Percentiles rank a stretch among this genome's conserved stretches.
phyloP scores from a whole-genome alignment of 2,113 vertebrate species.

The Hemiscyllium ocellatum region DNA sequence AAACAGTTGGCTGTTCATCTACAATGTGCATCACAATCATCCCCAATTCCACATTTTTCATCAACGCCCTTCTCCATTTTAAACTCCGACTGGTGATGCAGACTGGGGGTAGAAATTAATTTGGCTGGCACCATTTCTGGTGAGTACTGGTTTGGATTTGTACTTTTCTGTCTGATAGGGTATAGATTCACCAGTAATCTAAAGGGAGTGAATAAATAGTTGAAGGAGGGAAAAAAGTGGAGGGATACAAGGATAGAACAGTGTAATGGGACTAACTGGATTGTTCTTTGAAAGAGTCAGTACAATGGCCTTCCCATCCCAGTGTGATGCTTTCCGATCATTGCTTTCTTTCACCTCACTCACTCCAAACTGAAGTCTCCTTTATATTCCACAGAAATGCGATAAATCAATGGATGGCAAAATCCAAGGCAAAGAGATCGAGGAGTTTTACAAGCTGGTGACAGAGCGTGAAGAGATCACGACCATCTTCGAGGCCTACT shows the following conservation, averaged over 20 bases:
- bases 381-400: constrained; percentile 66
- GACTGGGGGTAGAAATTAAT: not conserved
- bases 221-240: too few relatives aligned
- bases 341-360: not conserved
- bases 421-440: constrained; percentile 84
- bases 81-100: not conserved
- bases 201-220: not conserved
- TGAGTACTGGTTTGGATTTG: not conserved
- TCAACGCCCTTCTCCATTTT: not conserved
- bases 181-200: not conserved
- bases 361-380: not conserved
- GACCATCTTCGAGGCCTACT: constrained; percentile 60
- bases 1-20: not conserved
- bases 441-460: constrained; percentile 79
- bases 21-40: not conserved
- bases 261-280: not conserved
- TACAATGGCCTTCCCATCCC: too few relatives aligned
- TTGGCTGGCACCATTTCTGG: not conserved
- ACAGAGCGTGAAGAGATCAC: constrained; percentile 78
- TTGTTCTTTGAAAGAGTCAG: not conserved
- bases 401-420: constrained; percentile 76
- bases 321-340: not conserved
- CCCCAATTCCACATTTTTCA: not conserved
- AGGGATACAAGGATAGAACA: too few relatives aligned
- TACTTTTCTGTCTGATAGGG: not conserved